Evolutionary conservation across 1,140 invertebrate species (phyloP).

Genomic region (Nasonia giraulti): DNA sequence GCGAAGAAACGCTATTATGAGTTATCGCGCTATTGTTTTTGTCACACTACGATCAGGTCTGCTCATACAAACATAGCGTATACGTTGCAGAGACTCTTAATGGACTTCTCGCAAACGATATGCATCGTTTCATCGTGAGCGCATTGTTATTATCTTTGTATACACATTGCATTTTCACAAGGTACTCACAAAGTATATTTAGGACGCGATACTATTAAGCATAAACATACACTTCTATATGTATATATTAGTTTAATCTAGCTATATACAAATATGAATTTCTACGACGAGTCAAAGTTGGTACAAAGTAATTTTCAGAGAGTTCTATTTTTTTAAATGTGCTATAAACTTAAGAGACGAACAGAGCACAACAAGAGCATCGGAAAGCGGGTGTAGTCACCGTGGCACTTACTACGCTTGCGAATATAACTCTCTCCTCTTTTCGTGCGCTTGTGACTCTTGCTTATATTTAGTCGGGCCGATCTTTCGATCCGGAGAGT

Average conservation of each 20-base stretch:
- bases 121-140: constrained; percentile 32
- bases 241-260: too few relatives aligned
- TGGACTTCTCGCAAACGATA: constrained; percentile 8
- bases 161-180: too few relatives aligned
- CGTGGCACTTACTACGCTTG: not conserved
- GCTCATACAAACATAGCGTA: constrained; percentile 22
- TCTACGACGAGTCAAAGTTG: too few relatives aligned
- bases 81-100: not conserved
- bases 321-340: too few relatives aligned
- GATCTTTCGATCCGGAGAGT: constrained; percentile 63
- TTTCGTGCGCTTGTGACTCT: constrained; percentile 40
- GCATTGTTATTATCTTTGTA: constrained; percentile 22
- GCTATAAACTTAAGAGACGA: not conserved
- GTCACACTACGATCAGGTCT: not conserved
- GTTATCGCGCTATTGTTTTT: constrained; percentile 61
- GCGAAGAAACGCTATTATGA: constrained; percentile 57
- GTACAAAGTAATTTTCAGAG: too few relatives aligned
- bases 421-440: not conserved
- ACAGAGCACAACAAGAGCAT: constrained; percentile 18
- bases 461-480: constrained; percentile 69
- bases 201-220: not conserved
- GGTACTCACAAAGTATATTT: not conserved
- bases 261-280: too few relatives aligned
- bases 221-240: not conserved
- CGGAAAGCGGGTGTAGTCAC: not conserved